Percentiles rank a stretch among this genome's conserved stretches.
Evolutionary conservation across 2,797 vertebrate species (phyloP).

Genomic region (Nasua narica): DNA sequence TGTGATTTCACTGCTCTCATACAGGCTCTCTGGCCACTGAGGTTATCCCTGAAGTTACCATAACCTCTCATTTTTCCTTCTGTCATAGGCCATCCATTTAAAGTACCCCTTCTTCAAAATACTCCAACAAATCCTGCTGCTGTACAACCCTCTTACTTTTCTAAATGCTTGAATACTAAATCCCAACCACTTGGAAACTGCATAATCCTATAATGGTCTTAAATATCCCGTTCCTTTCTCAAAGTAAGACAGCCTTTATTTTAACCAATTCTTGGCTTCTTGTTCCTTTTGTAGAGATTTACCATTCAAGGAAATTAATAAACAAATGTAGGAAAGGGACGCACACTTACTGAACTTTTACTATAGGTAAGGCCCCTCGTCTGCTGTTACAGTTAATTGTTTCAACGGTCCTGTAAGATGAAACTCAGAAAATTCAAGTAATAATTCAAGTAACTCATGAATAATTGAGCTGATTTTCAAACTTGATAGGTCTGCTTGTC

Average conservation of each 20-base stretch:
- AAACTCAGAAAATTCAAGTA: neutral
- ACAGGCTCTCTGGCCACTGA: neutral
- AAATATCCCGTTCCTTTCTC: neutral
- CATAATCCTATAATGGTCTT: neutral
- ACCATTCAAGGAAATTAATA: slow-evolving; percentile 25
- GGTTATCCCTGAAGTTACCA: neutral
- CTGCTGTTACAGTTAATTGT: neutral
- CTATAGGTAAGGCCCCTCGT: neutral
- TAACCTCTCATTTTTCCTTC: neutral
- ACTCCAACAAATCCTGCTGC: neutral
- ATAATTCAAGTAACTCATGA: neutral
- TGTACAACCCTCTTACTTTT: neutral
- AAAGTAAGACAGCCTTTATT: slow-evolving; percentile 2
- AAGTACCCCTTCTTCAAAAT: neutral
- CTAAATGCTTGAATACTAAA: neutral
- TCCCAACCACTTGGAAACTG: neutral
- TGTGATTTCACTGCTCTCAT: neutral
- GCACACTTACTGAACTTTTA: neutral
- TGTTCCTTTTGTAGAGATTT: slow-evolving; percentile 10
- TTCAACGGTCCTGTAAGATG: neutral
- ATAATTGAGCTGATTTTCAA: neutral
- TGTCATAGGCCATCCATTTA: neutral
- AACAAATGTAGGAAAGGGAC: neutral
- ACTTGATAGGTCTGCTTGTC: neutral
- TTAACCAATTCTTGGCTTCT: slow-evolving; percentile 6